phyloP scores from a whole-genome alignment of 2,888 invertebrate genomes.

The Camponotus fellah region DNA sequence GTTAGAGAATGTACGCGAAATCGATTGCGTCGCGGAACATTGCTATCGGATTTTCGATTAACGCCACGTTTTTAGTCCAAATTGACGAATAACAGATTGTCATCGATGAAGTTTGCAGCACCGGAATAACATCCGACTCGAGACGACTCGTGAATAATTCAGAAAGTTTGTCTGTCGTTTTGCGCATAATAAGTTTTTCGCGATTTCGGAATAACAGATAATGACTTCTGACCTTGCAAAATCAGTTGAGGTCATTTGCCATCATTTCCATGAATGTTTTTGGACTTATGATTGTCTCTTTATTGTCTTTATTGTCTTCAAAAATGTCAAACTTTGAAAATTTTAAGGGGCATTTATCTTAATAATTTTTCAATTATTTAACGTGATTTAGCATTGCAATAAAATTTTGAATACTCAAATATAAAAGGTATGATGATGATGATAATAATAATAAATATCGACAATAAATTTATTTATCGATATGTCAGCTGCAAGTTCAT shows the following conservation, averaged over 20 bases:
- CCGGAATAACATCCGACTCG: conserved; percentile 15
- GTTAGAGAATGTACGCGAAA: conserved; percentile 16
- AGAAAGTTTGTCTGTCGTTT: conserved; percentile 28
- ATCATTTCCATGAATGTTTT: neutral
- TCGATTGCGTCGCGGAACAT: conserved; percentile 19
- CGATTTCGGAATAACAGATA: conserved; percentile 14
- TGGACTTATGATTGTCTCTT: conserved; percentile 1
- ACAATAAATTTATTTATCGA: neutral
- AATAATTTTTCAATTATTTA: conserved; percentile 1
- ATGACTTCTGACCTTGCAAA: neutral
- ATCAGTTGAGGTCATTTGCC: conserved; percentile 14
- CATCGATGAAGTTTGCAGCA: conserved; percentile 28
- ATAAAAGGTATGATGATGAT: neutral
- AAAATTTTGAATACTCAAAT: conserved; percentile 1
- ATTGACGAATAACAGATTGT: conserved; percentile 44
- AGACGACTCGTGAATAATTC: conserved; percentile 35
- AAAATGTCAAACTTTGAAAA: conserved; percentile 10
- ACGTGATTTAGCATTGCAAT: neutral
- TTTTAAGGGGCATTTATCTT: neutral
- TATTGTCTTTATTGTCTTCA: neutral
- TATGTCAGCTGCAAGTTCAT: neutral
- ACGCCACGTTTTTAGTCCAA: conserved; percentile 27
- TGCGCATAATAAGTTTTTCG: conserved; percentile 14
- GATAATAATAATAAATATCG: neutral
- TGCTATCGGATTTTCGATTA: conserved; percentile 44